Percentiles rank a stretch among this genome's conserved stretches.
Evolutionary conservation across 2,113 vertebrate genomes (phyloP).

Genomic region (Panthera tigris): DNA sequence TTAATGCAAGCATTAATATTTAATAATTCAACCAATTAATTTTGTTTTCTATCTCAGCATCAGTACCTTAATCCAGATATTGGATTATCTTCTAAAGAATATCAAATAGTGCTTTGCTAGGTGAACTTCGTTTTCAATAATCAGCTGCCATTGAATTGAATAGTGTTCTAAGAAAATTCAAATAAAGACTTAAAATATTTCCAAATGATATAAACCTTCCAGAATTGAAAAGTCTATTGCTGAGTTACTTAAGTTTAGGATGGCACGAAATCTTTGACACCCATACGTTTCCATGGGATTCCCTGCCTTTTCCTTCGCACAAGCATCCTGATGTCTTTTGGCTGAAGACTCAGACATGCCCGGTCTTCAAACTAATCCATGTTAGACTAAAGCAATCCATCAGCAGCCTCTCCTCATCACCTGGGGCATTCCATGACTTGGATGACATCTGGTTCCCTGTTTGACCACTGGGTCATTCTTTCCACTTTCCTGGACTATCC

Average conservation of each 20-base stretch:
- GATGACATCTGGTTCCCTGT: not conserved
- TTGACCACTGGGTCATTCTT: not conserved
- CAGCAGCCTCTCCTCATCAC: not conserved
- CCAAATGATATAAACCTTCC: not conserved
- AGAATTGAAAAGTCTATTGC: not conserved
- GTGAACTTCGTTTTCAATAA: slow-evolving; percentile 15
- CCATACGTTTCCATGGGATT: not conserved
- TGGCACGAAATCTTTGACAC: not conserved
- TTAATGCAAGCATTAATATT: slow-evolving; percentile 32
- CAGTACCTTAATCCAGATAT: not conserved
- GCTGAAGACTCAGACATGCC: not conserved
- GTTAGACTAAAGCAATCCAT: not conserved
- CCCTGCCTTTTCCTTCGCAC: not conserved
- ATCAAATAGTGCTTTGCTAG: slow-evolving; percentile 5
- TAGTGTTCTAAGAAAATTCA: slow-evolving; percentile 18
- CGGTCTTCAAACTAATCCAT: not conserved
- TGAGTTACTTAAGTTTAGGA: not conserved
- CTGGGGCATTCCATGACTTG: not conserved
- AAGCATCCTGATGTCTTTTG: not conserved
- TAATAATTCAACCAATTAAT: not conserved
- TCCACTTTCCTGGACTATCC: not conserved
- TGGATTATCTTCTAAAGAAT: slow-evolving; percentile 41
- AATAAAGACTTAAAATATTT: slow-evolving; percentile 23
- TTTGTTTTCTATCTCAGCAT: not conserved
- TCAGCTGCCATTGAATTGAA: not conserved